Evolutionary conservation across 2,888 invertebrate genomes (phyloP), one percentile per base, ranked within the genome.

Genomic region (Idaea aversata): DNA sequence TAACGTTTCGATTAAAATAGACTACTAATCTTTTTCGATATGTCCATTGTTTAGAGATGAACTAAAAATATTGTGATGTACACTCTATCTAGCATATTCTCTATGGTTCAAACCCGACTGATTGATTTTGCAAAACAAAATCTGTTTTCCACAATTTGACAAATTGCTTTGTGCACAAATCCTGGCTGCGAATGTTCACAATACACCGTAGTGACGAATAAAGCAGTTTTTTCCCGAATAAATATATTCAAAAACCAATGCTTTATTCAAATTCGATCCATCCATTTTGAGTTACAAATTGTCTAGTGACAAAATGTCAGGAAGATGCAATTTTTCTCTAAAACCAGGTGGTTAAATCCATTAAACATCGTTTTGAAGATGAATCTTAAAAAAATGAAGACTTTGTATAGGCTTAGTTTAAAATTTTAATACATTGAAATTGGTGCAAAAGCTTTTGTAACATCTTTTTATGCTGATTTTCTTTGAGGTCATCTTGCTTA

Each of bases 301-400:
- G 82, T 81, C 82, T 79, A 66, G 83, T 91, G 92, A 79, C 92
- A 91, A 90, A 78, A 82, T 86, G 85, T 88, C 88, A 85, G 75
- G 67, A 66, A 77, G 79, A 83, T 89, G 88, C 90, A 90, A 92
- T 92, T 87, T 90, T 83, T 92, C 90, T 82, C 58, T 16, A 59
- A 59, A 59, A 85, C 92, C 91, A 92, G 92, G 88, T 92, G 92
- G 84, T 86, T 81, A 77, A 81, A 91, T 92, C 77, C 88, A 91
- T 91, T 82, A 92, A 75, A 87, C 91, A 92, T 91, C 68, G 81
- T 76, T 82, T 86, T 76, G 78, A 71, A 74, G 76, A 77, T 80
- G 81, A 79, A 81, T 77, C 7, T 7, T 13, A 47, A 47, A 47
- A 47, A 47, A 47, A 47, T 61, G 64, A 60, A 38, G 57, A n/a